phyloP scores from a whole-genome alignment of 35 echinoderm and acorn worm species.

The Holothuria glaberrima region DNA sequence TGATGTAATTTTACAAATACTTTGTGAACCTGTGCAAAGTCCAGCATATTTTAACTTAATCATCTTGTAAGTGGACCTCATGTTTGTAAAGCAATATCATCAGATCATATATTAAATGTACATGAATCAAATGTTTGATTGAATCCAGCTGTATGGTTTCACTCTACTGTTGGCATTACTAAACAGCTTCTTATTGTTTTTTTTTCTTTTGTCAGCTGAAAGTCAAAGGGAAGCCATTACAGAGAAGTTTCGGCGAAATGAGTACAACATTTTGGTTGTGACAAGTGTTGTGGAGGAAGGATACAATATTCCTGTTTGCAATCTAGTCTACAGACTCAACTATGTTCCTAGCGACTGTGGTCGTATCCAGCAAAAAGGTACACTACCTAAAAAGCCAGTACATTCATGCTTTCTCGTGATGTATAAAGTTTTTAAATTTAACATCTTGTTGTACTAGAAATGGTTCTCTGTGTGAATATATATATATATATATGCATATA shows the following conservation, averaged over 20 bases:
- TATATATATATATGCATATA: no score
- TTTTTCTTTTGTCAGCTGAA: slow-evolving; percentile 5
- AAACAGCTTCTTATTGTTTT: not conserved
- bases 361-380: slow-evolving; percentile 56
- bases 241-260: slow-evolving; percentile 14
- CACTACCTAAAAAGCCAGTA: not conserved
- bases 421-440: no score
- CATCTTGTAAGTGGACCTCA: not conserved
- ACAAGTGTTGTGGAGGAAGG: slow-evolving; percentile 61
- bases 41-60: no score
- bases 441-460: no score
- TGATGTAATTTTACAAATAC: no score
- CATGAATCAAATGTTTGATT: no score
- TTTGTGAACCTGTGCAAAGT: no score
- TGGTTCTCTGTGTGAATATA: no score
- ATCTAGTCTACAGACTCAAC: slow-evolving; percentile 44
- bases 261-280: slow-evolving; percentile 45
- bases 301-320: slow-evolving; percentile 19
- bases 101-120: no score
- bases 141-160: no score
- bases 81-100: not conserved
- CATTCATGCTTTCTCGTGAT: not conserved
- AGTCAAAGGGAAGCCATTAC: not conserved
- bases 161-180: no score
- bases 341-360: slow-evolving; percentile 55